Evolutionary conservation across 2,113 vertebrate species (phyloP).

Genomic region (Hylia prasina): DNA sequence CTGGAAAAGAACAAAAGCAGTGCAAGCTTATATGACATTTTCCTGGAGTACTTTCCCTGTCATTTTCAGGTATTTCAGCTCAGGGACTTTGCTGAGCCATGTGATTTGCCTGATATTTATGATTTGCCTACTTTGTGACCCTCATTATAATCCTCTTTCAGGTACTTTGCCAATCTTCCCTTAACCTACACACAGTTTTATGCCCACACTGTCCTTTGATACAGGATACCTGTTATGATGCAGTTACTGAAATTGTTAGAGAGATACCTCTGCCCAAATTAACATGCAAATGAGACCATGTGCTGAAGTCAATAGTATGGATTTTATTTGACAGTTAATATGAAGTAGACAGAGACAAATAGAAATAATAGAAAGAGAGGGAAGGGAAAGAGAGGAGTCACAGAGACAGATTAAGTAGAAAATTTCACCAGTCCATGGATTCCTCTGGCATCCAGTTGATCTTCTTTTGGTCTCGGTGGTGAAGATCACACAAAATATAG

Average conservation of each 20-base stretch:
- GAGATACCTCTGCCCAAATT: neutral
- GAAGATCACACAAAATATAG: neutral
- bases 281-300: neutral
- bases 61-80: neutral
- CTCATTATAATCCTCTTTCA: neutral
- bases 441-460: neutral
- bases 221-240: neutral
- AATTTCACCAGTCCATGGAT: neutral
- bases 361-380: neutral
- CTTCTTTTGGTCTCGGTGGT: neutral
- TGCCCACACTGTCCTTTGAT: neutral
- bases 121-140: neutral
- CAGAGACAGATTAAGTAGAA: neutral
- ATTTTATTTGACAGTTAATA: neutral
- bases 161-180: neutral
- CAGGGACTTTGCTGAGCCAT: neutral
- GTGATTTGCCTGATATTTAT: neutral
- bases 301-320: neutral
- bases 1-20: neutral
- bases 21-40: neutral
- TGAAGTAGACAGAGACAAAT: neutral
- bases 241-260: neutral
- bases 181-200: neutral
- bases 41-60: neutral
- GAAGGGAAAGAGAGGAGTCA: neutral